Conservation (phyloP, 2,797 vertebrate genomes). For the Crenuchus spilurus region DNA sequence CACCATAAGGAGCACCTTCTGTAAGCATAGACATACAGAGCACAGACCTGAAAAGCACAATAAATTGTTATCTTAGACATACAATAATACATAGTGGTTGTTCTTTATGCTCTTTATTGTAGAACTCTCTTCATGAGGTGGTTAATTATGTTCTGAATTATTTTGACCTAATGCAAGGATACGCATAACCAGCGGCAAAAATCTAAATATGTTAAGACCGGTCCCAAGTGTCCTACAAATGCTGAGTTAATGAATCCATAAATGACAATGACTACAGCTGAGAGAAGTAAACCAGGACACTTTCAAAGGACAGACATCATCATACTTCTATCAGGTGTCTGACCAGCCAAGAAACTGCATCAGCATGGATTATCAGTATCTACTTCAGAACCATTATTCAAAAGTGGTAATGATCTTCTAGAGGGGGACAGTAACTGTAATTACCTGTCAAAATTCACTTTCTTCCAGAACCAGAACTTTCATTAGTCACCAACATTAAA, state of each 20-base stretch:
- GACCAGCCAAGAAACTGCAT: neutral
- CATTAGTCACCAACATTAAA: no score
- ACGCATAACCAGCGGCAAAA: constrained; percentile 3
- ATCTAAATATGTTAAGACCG: neutral
- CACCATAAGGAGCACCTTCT: constrained; percentile 44
- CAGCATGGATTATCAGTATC: neutral
- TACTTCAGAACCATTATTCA: neutral
- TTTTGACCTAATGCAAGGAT: constrained; percentile 14
- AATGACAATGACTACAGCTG: neutral
- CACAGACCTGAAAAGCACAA: neutral
- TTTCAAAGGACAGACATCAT: neutral
- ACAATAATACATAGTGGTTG: neutral
- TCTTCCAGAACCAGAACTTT: no score
- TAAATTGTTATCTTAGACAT: neutral
- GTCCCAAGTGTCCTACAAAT: neutral
- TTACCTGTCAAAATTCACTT: no score
- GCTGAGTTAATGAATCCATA: neutral
- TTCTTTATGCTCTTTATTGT: neutral
- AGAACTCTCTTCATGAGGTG: neutral
- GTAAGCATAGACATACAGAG: constrained; percentile 12
- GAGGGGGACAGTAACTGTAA: no score
- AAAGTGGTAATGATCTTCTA: neutral
- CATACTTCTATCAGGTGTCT: neutral
- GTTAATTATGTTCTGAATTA: neutral
- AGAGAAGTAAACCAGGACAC: neutral